phyloP scores from a whole-genome alignment of 2,113 vertebrate species.

The Pelmatolapia mariae region DNA sequence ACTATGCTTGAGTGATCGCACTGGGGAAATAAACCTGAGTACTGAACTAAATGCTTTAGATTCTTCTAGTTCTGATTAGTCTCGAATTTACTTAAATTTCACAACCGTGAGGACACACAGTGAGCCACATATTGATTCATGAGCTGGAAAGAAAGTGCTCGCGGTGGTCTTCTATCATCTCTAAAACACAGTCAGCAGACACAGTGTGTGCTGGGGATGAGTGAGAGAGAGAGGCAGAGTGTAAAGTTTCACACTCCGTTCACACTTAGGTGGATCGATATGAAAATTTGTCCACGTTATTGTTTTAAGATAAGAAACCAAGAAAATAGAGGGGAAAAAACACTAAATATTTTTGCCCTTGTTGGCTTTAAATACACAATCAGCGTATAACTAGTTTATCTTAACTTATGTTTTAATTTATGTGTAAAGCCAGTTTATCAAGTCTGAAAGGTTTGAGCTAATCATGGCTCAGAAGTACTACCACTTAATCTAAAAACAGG shows the following conservation, averaged over 20 bases:
- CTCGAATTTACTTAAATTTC: not conserved
- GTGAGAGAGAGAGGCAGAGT: not conserved
- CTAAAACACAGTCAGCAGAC: not conserved
- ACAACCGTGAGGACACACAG: not conserved
- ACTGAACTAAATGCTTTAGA: not conserved
- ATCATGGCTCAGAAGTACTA: not conserved
- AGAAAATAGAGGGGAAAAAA: not conserved
- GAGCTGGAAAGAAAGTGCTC: not conserved
- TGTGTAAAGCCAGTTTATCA: not conserved
- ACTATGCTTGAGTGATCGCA: not conserved
- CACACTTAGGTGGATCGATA: not conserved
- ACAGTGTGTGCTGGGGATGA: not conserved
- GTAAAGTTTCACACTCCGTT: not conserved
- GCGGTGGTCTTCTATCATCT: not conserved
- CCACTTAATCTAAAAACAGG: not conserved
- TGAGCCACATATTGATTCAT: not conserved
- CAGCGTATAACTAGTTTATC: not conserved
- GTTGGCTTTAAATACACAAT: not conserved
- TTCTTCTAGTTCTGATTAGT: not conserved
- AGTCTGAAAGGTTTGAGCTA: not conserved
- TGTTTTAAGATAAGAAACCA: not conserved
- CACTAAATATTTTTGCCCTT: not conserved
- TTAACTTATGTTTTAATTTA: not conserved
- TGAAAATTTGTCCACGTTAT: not conserved
- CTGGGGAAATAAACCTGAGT: not conserved